Evolutionary conservation across 2,888 invertebrate genomes (phyloP), one percentile per base, ranked within the genome.

Genomic region (Tachina fera): DNA sequence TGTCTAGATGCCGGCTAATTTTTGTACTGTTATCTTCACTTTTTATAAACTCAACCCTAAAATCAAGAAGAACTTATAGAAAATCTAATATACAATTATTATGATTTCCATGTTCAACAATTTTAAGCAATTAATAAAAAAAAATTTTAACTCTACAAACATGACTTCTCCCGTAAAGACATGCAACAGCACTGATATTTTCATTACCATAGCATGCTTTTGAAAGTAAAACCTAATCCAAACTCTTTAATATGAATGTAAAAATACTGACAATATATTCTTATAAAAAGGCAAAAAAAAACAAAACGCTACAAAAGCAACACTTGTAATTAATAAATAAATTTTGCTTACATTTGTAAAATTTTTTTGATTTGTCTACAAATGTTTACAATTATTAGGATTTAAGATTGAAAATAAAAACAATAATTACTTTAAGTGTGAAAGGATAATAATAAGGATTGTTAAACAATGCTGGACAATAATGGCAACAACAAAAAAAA

Each of bases 371-470:
- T 78, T 51, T 63, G 6, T 67, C 74, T 51, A 43, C 41, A 56
- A 13, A n/a, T 75, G 68, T 68, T 68, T 70, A 58, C 39, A 22
- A 43, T 45, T 47, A 53, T 9, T 53, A 65, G 60, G 47, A 58
- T n/a, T 53, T 60, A 61, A 67, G 49, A 65, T 9, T 56, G 60
- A 72, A 53, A 13, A 45, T 22, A 71, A 51, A n/a, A 43, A 41
- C 51, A 53, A 63, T 14, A 71, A 65, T 49, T n/a, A n/a, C 68
- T 45, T 60, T 19, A 58, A 56, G n/a, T 31, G 45, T 56, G 41
- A 61, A 63, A 72, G 5, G 78, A 83, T 71, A 84, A 84, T 71
- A 76, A 72, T 74, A 70, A 68, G 49, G 51, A 39, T 51, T 60
- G 60, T 31, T 14, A 39, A 47, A 58, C 9, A 76, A 16, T 72